Conservation (phyloP, 92 coral and sea anemone genomes). For the Desmophyllum pertusum region DNA sequence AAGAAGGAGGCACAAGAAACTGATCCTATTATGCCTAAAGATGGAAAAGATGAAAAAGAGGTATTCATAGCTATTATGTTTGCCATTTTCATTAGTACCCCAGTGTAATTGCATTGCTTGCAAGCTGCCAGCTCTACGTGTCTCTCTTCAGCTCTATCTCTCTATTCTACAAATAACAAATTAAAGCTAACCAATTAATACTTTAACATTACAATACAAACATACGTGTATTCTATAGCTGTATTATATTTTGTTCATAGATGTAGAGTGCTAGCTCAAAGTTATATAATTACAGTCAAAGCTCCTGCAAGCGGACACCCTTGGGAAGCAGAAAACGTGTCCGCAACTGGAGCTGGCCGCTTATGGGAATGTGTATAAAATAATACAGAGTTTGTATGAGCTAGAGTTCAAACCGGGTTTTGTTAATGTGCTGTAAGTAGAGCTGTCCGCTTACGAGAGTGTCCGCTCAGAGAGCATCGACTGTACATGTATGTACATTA, state of each 20-base stretch:
- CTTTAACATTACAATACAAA: background rate
- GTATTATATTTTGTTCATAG: background rate
- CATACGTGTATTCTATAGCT: background rate
- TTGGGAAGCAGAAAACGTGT: no score
- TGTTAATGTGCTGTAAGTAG: no score
- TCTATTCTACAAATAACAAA: background rate
- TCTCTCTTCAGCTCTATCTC: background rate
- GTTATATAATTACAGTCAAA: no score
- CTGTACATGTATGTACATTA: no score
- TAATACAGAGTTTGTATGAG: no score
- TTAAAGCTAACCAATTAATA: slow-evolving; percentile 1
- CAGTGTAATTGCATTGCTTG: background rate
- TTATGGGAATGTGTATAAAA: no score
- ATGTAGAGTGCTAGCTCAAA: background rate
- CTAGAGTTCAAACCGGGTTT: no score
- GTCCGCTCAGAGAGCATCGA: no score
- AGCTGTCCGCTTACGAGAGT: no score
- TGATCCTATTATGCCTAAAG: slow-evolving; percentile 89
- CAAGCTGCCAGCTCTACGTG: background rate
- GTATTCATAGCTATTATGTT: slow-evolving; percentile 16
- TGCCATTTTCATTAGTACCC: background rate
- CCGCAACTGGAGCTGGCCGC: no score
- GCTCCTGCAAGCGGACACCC: no score
- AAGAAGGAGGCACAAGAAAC: slow-evolving; percentile 82
- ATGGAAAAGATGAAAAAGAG: slow-evolving; percentile 64